Evolutionary conservation across 2,797 vertebrate species (phyloP), one percentile per base, ranked within the genome.

Genomic region (Gymnoscopelus microlampas): DNA sequence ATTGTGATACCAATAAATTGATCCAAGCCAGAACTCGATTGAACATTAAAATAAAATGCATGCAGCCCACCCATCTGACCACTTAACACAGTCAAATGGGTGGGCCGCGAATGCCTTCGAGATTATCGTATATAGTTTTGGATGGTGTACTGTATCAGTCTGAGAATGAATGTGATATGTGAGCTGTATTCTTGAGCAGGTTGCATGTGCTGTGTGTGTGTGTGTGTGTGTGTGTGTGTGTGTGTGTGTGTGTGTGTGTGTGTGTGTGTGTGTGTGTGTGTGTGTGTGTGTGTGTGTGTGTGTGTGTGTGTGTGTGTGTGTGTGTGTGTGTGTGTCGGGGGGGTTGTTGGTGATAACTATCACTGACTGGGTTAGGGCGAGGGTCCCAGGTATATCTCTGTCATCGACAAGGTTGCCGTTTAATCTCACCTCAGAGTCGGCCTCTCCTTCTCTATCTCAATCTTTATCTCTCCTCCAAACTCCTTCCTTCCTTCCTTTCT

Each of bases 321-420:
- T 47, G 73, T 26, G 69, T 32, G 76, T 49, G 73, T 29, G 76
- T 11, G 70, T 61, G 75, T 48, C 64, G 63, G 68, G 6, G 53
- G 55, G 71, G 68, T 65, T 87, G 79, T 86, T 78, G 83, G 78
- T 77, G 90, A 92, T 90, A 83, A 90, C 83, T 82, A 92, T 91
- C 88, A 59, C 55, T 85, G 85, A 85, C 89, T 87, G 66, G 82
- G 76, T 80, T 71, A 84, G 89, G 89, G 85, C 85, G 79, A 84
- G 91, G 89, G 90, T 90, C 84, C 83, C 82, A 80, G 85, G 83
- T 91, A n/a, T 63, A 92, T 92, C 89, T 88, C 71, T 32, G 82
- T 87, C 87, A 91, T 91, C 86, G 84, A 90, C 89, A 5, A 77
- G 26, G 82, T 70, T 86, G 85, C 83, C 91, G 86, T 90, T 77